Conservation (phyloP, 1,140 invertebrate species). For the Cyphomyrmex costatus region DNA sequence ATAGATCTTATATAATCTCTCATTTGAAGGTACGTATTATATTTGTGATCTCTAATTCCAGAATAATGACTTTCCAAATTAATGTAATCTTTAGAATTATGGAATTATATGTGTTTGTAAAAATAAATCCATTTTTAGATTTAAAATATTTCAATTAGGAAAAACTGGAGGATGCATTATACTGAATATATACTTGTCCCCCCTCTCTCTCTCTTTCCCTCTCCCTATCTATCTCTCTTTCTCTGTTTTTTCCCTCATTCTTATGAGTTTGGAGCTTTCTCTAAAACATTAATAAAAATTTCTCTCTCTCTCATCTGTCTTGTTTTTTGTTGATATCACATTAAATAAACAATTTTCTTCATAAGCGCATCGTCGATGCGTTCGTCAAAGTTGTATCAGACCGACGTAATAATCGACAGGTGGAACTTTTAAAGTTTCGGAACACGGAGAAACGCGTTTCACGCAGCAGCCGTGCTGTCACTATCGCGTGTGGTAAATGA, state of each 20-base stretch:
- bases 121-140: background rate
- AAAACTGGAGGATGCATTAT: background rate
- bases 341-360: no score
- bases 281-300: no score
- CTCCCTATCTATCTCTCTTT: no score
- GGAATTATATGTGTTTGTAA: slow-evolving; percentile 1
- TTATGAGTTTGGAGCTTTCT: no score
- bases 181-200: background rate
- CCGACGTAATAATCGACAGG: background rate
- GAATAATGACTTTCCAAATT: background rate
- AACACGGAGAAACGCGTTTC: background rate
- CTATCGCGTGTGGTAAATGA: background rate
- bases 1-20: background rate
- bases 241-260: no score
- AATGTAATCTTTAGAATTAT: background rate
- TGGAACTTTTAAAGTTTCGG: background rate
- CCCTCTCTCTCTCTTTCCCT: background rate
- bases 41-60: background rate
- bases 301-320: no score
- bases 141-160: background rate
- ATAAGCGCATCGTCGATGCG: background rate
- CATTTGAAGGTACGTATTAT: no score
- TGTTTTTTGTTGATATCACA: background rate
- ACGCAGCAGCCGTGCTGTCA: background rate
- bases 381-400: background rate